These are phyloP conservation scores for Polyommatus icarus DNA, from an alignment of 2,888 invertebrate genomes.

Conservation along the genomic window DNA sequence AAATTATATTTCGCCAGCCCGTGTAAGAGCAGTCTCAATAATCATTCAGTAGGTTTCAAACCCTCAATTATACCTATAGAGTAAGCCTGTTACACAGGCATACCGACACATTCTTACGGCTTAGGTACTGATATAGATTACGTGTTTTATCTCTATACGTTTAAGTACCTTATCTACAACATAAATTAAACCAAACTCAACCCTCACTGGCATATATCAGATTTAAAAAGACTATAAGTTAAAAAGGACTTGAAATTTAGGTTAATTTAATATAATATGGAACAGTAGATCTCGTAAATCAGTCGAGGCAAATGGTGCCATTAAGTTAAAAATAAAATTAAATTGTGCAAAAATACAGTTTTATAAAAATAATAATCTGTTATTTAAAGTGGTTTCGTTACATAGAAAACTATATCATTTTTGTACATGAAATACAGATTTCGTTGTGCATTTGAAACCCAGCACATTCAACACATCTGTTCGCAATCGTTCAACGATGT, in stretches of 20 bases:
- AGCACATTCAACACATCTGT: background rate
- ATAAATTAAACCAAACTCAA: background rate
- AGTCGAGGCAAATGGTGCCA: background rate
- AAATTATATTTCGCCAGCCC: conserved; percentile 7
- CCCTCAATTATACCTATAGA: background rate
- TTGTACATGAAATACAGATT: background rate
- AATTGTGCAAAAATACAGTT: conserved; percentile 11
- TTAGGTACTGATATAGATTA: conserved; percentile 13
- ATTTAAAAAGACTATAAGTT: background rate
- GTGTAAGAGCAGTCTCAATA: background rate
- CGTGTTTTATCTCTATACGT: background rate
- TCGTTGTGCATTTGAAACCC: conserved; percentile 7
- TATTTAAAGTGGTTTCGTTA: background rate
- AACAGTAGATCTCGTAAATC: background rate
- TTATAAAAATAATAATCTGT: conserved; percentile 9
- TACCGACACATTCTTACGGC: background rate
- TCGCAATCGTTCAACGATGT: background rate
- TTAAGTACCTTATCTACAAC: background rate
- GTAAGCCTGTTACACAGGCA: background rate
- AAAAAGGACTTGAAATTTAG: background rate
- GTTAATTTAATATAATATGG: background rate
- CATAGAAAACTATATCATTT: background rate
- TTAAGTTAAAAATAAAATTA: background rate
- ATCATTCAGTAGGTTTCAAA: conserved; percentile 18
- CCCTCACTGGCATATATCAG: background rate